Conservation (phyloP, 2,888 invertebrate genomes). For the Xestia ashworthii region DNA sequence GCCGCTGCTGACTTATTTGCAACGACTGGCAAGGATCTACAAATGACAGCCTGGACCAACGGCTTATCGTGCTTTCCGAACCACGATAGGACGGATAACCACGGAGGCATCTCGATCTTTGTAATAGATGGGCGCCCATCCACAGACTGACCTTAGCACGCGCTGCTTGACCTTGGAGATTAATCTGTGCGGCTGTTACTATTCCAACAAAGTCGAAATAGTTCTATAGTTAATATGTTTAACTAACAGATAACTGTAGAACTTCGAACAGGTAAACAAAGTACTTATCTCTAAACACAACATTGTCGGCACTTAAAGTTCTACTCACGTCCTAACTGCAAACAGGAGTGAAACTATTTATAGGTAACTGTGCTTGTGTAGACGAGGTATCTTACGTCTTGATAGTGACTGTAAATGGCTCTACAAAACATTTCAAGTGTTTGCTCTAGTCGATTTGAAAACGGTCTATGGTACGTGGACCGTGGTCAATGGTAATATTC, state of each 20-base stretch:
- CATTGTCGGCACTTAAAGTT: conserved; percentile 7
- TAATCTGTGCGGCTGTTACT: background rate
- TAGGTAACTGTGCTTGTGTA: background rate
- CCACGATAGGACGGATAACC: too few species aligned
- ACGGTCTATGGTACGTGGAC: background rate
- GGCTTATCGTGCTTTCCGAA: background rate
- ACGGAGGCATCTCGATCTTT: background rate
- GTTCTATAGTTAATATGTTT: too few species aligned
- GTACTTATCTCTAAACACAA: conserved; percentile 3
- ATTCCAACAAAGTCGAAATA: background rate
- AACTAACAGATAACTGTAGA: background rate
- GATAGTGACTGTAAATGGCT: background rate
- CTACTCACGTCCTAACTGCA: conserved; percentile 18
- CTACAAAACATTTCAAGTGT: background rate
- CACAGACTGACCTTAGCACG: background rate
- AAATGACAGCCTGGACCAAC: background rate
- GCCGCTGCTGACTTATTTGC: too few species aligned
- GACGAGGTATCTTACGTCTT: background rate
- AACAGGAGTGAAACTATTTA: background rate
- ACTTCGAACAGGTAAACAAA: background rate
- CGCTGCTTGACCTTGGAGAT: background rate
- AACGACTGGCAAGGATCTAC: background rate
- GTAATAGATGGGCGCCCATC: background rate
- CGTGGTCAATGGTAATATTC: background rate
- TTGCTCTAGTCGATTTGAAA: background rate